Conservation (phyloP, 1,140 invertebrate species). For the Whitmania pigra region DNA sequence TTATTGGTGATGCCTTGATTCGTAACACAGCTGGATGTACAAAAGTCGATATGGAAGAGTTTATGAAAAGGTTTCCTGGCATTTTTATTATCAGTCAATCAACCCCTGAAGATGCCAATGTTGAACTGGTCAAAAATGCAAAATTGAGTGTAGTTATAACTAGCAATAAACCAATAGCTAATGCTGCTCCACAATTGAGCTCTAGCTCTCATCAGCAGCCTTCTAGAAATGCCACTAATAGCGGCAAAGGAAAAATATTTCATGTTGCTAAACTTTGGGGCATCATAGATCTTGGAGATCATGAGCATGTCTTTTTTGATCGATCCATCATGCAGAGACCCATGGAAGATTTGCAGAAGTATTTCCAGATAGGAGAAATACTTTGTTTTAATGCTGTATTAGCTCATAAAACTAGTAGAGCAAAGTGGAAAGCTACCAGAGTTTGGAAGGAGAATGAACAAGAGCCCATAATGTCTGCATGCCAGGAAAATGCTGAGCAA, state of each 20-base stretch:
- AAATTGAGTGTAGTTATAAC: constrained; percentile 41
- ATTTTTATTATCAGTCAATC: constrained; percentile 35
- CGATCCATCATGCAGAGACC: constrained; percentile 40
- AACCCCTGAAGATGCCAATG: constrained; percentile 31
- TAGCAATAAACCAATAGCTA: constrained; percentile 32
- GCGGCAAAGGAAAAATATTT: constrained; percentile 38
- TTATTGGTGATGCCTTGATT: constrained; percentile 36
- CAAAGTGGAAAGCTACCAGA: constrained; percentile 40
- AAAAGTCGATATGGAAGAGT: constrained; percentile 38
- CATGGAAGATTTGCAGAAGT: constrained; percentile 41
- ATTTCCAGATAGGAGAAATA: constrained; percentile 39
- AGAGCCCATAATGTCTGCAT: constrained; percentile 25
- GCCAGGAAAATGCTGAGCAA: constrained; percentile 26
- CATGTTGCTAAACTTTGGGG: constrained; percentile 44
- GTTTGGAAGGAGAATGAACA: constrained; percentile 40
- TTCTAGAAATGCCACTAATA: constrained; percentile 2
- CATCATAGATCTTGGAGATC: constrained; percentile 42
- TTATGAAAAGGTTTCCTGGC: constrained; percentile 36
- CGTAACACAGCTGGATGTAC: constrained; percentile 40
- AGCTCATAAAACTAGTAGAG: constrained; percentile 41
- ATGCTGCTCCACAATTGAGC: not conserved
- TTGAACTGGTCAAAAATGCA: constrained; percentile 38
- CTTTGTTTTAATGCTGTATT: constrained; percentile 43
- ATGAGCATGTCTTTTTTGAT: constrained; percentile 45
- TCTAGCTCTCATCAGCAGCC: constrained; percentile 5